Evolutionary conservation across 2,113 vertebrate species (phyloP).

Genomic region (Channa maculata): DNA sequence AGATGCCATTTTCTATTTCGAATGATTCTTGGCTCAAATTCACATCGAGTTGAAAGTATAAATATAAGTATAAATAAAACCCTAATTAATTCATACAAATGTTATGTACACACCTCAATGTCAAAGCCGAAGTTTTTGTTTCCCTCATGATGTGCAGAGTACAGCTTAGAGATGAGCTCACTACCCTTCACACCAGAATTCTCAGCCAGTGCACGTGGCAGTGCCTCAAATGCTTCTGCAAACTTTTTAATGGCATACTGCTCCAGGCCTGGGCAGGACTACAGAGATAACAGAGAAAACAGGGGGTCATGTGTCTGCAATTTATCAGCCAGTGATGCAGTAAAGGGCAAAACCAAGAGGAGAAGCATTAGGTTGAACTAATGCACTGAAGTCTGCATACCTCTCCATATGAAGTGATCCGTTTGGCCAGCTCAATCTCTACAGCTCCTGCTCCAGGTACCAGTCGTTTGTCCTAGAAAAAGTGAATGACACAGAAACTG

Average conservation of each 20-base stretch:
- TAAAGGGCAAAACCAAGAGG: neutral
- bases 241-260: constrained; percentile 99
- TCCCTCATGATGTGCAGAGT: constrained; percentile 94
- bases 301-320: neutral
- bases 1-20: too few species aligned
- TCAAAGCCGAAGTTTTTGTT: constrained; percentile 95
- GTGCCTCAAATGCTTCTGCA: constrained; percentile 93
- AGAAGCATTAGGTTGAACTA: neutral
- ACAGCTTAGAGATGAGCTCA: constrained; percentile 96
- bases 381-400: constrained; percentile 69
- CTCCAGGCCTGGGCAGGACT: constrained; percentile 96
- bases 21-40: too few species aligned
- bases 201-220: constrained; percentile 94
- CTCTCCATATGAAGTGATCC: constrained; percentile 95
- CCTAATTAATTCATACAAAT: neutral
- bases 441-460: constrained; percentile 95
- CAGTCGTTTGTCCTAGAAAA: constrained; percentile 90
- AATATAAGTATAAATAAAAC: too few species aligned
- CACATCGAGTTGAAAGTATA: too few species aligned
- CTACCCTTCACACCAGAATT: constrained; percentile 96
- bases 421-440: constrained; percentile 96
- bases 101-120: constrained; percentile 88
- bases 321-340: neutral
- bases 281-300: constrained; percentile 22
- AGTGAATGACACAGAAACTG: constrained; percentile 3